Conservation (phyloP, 2,888 invertebrate genomes). For the Shargacucullia verbasci region DNA sequence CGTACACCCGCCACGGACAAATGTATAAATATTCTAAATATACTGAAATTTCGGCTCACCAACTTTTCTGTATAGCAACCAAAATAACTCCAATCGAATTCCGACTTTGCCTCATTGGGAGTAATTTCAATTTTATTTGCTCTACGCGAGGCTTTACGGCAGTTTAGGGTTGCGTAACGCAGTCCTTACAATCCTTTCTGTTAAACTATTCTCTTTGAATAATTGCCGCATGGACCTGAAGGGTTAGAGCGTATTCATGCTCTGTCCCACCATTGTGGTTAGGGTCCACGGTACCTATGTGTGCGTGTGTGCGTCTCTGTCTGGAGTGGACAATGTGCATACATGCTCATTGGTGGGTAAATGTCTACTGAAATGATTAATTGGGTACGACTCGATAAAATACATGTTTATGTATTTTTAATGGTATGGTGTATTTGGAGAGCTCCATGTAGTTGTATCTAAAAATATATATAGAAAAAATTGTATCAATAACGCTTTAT, state of each 20-base stretch:
- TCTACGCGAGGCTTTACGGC: conserved; percentile 26
- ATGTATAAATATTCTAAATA: conserved; percentile 88
- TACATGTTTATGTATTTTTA: conserved; percentile 47
- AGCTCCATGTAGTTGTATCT: conserved; percentile 17
- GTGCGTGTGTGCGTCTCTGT: conserved; percentile 49
- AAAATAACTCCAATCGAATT: conserved; percentile 31
- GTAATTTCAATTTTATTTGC: conserved; percentile 51
- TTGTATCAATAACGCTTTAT: too few relatives aligned
- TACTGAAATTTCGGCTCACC: conserved; percentile 78
- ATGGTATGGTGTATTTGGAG: conserved; percentile 19
- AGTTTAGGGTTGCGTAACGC: conserved; percentile 49
- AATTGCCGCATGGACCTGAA: conserved; percentile 89
- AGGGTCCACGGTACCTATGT: conserved; percentile 62
- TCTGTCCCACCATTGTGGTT: conserved; percentile 83
- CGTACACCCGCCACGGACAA: conserved; percentile 75
- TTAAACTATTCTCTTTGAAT: conserved; percentile 90
- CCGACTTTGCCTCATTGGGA: conserved; percentile 11
- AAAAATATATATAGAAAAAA: background rate
- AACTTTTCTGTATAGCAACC: conserved; percentile 27
- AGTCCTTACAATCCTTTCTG: conserved; percentile 88
- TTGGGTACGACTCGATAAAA: conserved; percentile 55
- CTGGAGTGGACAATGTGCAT: conserved; percentile 68
- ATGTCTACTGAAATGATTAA: conserved; percentile 60
- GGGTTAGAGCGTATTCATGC: conserved; percentile 87
- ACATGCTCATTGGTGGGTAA: conserved; percentile 56